Evolutionary conservation across 2,113 vertebrate genomes (phyloP).

Genomic region (Felis chaus): DNA sequence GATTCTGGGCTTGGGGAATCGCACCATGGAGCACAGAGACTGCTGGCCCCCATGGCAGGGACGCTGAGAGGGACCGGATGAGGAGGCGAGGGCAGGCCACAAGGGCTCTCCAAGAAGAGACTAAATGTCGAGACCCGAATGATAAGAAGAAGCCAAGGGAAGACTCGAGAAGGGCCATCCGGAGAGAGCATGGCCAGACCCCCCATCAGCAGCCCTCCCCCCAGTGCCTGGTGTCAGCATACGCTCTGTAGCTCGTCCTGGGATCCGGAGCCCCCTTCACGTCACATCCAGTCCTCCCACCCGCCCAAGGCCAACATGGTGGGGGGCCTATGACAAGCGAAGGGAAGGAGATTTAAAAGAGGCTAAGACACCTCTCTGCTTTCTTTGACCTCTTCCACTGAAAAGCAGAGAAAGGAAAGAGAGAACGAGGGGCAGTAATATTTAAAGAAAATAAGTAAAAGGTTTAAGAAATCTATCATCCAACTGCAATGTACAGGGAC

Average conservation of each 20-base stretch:
- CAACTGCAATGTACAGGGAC: background rate
- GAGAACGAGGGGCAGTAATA: background rate
- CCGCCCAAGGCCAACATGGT: background rate
- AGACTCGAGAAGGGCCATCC: background rate
- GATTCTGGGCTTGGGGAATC: background rate
- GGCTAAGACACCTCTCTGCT: background rate
- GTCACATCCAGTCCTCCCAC: background rate
- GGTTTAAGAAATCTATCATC: background rate
- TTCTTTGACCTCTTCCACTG: background rate
- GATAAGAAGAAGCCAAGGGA: background rate
- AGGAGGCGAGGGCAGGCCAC: background rate
- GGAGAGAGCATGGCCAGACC: background rate
- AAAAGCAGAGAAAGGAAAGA: background rate
- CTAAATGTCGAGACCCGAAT: background rate
- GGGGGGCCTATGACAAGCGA: background rate
- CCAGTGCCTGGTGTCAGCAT: background rate
- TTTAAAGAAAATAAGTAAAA: background rate
- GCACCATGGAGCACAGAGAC: background rate
- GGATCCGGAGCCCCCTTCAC: background rate
- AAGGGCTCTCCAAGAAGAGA: background rate
- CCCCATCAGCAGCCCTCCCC: background rate
- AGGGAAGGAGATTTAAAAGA: background rate
- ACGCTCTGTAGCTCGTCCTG: background rate
- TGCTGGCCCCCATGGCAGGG: background rate
- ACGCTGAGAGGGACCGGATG: background rate